These are phyloP conservation scores for Pipa parva DNA, from an alignment of 2,113 vertebrate species.

Conservation along the genomic window DNA sequence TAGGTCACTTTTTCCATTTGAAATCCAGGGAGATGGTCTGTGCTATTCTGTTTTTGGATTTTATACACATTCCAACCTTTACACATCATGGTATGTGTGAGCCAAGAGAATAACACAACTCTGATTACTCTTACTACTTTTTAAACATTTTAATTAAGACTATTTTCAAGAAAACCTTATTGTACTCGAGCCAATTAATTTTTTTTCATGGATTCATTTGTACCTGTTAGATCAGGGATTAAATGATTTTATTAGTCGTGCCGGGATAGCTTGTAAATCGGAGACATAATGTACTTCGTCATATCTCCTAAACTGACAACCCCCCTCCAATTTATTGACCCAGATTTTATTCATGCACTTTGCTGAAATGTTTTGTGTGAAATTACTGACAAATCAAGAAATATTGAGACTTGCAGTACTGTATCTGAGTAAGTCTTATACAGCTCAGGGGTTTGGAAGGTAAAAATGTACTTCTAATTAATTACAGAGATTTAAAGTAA, in stretches of 20 bases:
- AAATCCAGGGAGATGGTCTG: conserved; percentile 34
- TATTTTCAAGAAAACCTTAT: not conserved
- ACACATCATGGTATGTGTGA: conserved; percentile 28
- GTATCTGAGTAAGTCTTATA: too few relatives aligned
- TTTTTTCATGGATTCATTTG: not conserved
- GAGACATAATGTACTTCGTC: too few relatives aligned
- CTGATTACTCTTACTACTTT: conserved; percentile 6
- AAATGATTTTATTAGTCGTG: not conserved
- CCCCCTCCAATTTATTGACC: not conserved
- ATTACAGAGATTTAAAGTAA: too few relatives aligned
- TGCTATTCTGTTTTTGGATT: conserved; percentile 30
- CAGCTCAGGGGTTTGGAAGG: too few relatives aligned
- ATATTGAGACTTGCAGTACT: too few relatives aligned
- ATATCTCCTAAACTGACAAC: too few relatives aligned
- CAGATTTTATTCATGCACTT: too few relatives aligned
- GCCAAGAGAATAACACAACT: conserved; percentile 31
- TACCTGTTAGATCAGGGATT: not conserved
- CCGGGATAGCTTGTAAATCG: too few relatives aligned
- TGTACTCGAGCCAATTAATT: not conserved
- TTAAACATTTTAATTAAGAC: not conserved
- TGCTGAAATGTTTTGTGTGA: too few relatives aligned
- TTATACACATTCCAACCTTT: conserved; percentile 28
- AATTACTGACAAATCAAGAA: not conserved
- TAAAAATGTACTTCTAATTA: too few relatives aligned
- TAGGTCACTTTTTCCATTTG: conserved; percentile 35